Conservation (phyloP, 2,113 vertebrate genomes). For the Hemiprocne comata region DNA sequence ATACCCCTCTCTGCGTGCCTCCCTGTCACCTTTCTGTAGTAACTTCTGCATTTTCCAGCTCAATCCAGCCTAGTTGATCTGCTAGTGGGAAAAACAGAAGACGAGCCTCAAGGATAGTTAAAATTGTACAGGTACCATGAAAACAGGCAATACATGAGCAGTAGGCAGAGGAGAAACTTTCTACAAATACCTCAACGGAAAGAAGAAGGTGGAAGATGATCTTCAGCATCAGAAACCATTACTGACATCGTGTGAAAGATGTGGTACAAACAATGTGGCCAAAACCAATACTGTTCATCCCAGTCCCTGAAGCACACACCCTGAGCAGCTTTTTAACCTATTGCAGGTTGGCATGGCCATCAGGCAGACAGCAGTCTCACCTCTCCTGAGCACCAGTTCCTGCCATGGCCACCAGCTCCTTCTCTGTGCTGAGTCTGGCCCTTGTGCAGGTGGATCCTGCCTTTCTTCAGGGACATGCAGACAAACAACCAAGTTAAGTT, state of each 20-base stretch:
- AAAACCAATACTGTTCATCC: not conserved
- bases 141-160: not conserved
- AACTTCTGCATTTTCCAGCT: not conserved
- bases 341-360: fast-evolving
- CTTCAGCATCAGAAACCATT: not conserved
- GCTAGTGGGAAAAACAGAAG: not conserved
- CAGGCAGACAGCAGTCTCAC: not conserved
- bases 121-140: not conserved
- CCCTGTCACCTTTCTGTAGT: fast-evolving
- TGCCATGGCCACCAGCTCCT: not conserved
- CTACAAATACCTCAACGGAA: not conserved
- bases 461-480: not conserved
- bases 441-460: not conserved
- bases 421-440: not conserved
- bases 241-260: not conserved
- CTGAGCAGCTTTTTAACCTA: not conserved
- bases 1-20: fast-evolving
- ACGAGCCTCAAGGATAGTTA: not conserved
- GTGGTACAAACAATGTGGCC: too few relatives aligned
- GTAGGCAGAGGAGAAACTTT: not conserved
- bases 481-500: not conserved
- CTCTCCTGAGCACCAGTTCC: not conserved
- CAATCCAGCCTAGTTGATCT: not conserved
- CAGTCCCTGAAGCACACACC: not conserved
- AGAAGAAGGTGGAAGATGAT: not conserved